Evolutionary conservation across 2,888 invertebrate species (phyloP).

Genomic region (Perithous albicinctus): DNA sequence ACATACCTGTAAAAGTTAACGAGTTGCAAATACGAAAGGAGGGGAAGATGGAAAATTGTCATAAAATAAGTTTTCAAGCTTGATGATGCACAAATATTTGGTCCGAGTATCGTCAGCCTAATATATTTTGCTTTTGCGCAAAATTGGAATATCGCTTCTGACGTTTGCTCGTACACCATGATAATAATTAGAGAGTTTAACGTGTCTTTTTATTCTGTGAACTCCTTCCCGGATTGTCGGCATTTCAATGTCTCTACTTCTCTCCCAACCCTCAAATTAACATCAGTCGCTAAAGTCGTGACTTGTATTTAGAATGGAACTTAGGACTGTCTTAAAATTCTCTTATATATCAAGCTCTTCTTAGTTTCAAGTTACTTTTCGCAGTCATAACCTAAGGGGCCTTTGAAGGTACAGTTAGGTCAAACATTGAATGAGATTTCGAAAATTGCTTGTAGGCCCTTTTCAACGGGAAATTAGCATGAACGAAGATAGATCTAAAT

Average conservation of each 20-base stretch:
- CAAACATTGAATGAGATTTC: too few species aligned
- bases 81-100: neutral
- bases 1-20: conserved; percentile 42
- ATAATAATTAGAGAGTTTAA: neutral
- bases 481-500: too few species aligned
- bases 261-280: neutral
- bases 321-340: conserved; percentile 1
- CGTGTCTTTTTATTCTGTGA: neutral
- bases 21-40: conserved; percentile 33
- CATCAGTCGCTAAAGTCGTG: neutral
- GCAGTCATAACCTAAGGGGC: too few species aligned
- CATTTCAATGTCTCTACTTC: neutral
- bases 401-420: too few species aligned
- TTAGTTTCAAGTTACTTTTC: neutral
- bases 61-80: neutral
- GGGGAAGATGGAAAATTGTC: neutral
- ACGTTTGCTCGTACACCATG: neutral
- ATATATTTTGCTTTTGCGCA: neutral
- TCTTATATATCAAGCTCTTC: conserved; percentile 1
- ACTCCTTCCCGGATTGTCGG: neutral
- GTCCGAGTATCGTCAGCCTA: neutral
- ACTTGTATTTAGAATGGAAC: neutral
- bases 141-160: neutral
- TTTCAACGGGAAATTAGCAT: too few species aligned
- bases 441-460: too few species aligned